Base-by-base conservation (phyloP, 2,888 invertebrate genomes). In the Noctua janthe region DNA sequence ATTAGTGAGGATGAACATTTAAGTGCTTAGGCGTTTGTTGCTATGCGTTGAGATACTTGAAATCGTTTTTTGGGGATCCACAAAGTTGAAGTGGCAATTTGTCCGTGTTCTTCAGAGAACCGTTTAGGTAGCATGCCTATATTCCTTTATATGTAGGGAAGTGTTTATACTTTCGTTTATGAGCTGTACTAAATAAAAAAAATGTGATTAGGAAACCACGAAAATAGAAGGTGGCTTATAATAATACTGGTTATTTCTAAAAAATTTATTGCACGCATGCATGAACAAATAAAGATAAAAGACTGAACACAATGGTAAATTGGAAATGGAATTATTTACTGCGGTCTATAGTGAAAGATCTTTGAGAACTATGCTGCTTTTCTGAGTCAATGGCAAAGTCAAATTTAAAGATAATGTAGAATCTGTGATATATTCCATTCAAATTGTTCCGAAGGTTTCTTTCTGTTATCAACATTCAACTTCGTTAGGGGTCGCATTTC, bases 1-100 rank as follows among this genome's bases (percentile, higher is more conserved):
- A 84, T 84, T 74, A 71, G 56, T 51, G 39, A 59, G 64, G 51
- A 84, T 83, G n/a, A 64, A 47, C 0, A n/a, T 73, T 54, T 35
- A 35, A 23, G 20, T 66, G 54, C 20, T 35, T 49, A 49, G 17
- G 49, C 1, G 20, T 49, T 35, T 56, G 43, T 69, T 56, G n/a
- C 15, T 15, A 66, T 15, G 47, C 1, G 15, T 47, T n/a, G 1
- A 69, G 17, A 49, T 47, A 10, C 69, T 47, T 69, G 47, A n/a
- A n/a, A n/a, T n/a, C 17, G 47, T 47, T 69, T 69, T 67, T 56
- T 47, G 49, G 15, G 11, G 1, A 35, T 35, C 49, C 15, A 64
- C 20, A 4, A 39, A 23, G 4, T 39, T 29, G 29, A 15, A 35
- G 35, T 35, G 35, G 17, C 29, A 0, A 64, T 17, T 35, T 17